Base-by-base conservation (phyloP, 1,140 invertebrate genomes). In the Leptopilina clavipes region DNA sequence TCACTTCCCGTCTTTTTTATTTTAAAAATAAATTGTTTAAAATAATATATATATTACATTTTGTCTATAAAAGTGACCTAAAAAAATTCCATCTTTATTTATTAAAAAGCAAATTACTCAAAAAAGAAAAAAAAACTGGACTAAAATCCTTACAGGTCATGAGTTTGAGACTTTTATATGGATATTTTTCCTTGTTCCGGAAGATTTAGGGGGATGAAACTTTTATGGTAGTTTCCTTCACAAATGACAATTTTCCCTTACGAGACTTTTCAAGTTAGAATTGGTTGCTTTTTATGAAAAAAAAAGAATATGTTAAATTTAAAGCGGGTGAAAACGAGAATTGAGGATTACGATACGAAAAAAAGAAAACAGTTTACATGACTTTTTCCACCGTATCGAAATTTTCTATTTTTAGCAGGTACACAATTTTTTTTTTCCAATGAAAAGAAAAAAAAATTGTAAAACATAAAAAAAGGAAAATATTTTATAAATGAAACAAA, bases 201-300 rank as follows among this genome's bases (percentile, higher is more conserved):
- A 52, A 52, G 48, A 52, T 52, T 52, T 52, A 52, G 48, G 48
- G 48, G 48, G n/a, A 52, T 52, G 48, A 52, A 52, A 52, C 48
- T 52, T 52, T 52, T 52, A 52, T 52, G 48, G n/a, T 52, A 52
- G n/a, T 17, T 52, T 52, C 17, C 48, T 52, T 17, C n/a, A 17
- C 48, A 52, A 52, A 52, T 52, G 48, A 52, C 48, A 52, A 52
- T 52, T 52, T 52, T 52, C 48, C 5, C 14, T 52, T 52, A 52
- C n/a, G 48, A 52, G 48, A 17, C n/a, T 52, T 52, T 52, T 17
- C 14, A 52, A 52, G 48, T 52, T 52, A 17, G 48, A 52, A 52
- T 52, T 52, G 48, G 48, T 17, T 52, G 14, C 5, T 52, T 52
- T 52, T 52, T 52, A 2, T 1, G 14, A 52, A 52, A 52, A 40